Evolutionary conservation across 2,888 invertebrate species (phyloP), one percentile per base, ranked within the genome.

Genomic region (Calameuta filiformis): DNA sequence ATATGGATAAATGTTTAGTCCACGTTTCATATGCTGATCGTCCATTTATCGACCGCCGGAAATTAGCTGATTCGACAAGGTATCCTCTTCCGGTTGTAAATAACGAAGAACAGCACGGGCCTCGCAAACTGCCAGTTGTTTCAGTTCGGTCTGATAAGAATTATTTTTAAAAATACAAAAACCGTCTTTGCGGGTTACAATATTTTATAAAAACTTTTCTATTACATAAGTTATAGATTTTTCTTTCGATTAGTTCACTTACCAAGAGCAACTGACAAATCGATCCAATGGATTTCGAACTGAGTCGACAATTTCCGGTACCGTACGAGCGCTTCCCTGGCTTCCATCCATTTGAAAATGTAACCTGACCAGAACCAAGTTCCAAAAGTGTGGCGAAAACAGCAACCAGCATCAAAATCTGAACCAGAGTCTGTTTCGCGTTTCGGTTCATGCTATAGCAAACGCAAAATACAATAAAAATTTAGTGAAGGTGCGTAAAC

Each of bases 101-200:
- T 73, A 76, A n/a, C 68, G 75, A 12, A 73, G 73, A 30, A 73
- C 68, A 23, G 78, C 76, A 12, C n/a, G 75, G 12, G 73, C 68
- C 35, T 78, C 76, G 35, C 78, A 78, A 12, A 34, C 76, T 3
- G 75, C 68, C 31, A 78, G 30, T 71, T 78, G 75, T n/a, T 30
- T 71, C 23, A 78, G 73, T 78, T 78, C 75, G 31, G 35, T 76
- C 78, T 78, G 76, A 71, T 30, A 12, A 33, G 23, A 33, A 30
- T 30, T 11, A 33, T 71, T 33, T 15, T 30, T 0, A 71, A 71
- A 33, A 71, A 30, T 30, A 71, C 2, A 31, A 31, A 12, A 1
- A 69, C 4, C 30, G 69, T 69, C 69, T 1, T 40, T 1, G 0
- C 6, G 23, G 9, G 23, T 1, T 23, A 40, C 0, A 40, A 40